Percentiles rank a stretch among this genome's conserved stretches.
Conservation (phyloP, 2,113 vertebrate species). For the Spilogale gracilis region DNA sequence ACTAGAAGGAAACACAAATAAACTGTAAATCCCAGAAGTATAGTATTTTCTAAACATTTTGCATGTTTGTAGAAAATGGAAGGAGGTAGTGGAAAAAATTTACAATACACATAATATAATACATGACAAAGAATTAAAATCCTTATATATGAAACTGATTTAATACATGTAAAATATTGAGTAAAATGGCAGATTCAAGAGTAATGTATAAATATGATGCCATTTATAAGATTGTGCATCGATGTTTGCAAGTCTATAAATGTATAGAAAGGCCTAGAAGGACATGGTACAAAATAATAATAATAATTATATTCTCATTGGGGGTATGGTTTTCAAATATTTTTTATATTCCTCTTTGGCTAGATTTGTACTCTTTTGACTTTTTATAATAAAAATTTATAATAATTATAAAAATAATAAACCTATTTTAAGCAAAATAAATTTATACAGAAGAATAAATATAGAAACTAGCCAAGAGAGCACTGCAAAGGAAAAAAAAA, state of each 20-base stretch:
- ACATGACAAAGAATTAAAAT: constrained; percentile 18
- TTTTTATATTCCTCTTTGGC: neutral
- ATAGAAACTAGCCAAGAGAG: neutral
- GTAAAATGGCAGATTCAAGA: neutral
- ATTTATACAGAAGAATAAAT: neutral
- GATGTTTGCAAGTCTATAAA: neutral
- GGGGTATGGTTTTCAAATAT: neutral
- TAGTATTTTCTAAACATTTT: constrained; percentile 7
- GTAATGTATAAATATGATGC: neutral
- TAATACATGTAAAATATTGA: neutral
- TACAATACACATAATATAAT: neutral
- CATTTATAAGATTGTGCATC: neutral
- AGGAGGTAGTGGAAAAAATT: neutral
- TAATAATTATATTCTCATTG: neutral
- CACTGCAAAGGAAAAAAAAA: neutral
- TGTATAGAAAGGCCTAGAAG: neutral
- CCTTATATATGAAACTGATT: neutral
- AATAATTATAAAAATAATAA: constrained; percentile 3
- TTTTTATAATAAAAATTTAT: neutral
- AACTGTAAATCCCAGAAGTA: neutral
- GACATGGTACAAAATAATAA: neutral
- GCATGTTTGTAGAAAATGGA: neutral
- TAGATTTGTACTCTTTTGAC: neutral
- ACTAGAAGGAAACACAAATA: neutral
- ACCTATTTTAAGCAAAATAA: constrained; percentile 20